phyloP scores from a whole-genome alignment of 2,113 vertebrate species.

The Terrapene triunguis region DNA sequence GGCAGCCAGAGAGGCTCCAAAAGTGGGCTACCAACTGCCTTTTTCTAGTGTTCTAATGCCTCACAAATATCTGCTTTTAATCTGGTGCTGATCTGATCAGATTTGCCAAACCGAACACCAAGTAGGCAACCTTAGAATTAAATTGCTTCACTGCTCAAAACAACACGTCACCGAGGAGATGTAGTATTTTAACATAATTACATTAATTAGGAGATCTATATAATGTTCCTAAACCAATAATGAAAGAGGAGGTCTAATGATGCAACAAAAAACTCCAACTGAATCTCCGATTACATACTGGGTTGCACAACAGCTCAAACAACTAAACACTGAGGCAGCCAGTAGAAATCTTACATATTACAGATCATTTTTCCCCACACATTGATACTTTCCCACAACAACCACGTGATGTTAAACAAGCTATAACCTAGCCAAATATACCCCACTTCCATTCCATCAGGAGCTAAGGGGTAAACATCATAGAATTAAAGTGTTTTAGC shows the following conservation, averaged over 20 bases:
- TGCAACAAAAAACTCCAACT: conserved; percentile 60
- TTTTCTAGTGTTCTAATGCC: background rate
- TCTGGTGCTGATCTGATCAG: rapidly evolving
- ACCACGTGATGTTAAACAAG: background rate
- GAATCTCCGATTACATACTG: background rate
- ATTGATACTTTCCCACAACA: background rate
- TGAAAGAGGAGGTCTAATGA: conserved; percentile 66
- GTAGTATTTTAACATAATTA: conserved; percentile 24
- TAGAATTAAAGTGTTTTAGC: background rate
- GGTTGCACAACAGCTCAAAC: conserved; percentile 31
- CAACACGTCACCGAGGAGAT: conserved; percentile 8
- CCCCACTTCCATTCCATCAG: background rate
- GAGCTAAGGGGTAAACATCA: background rate
- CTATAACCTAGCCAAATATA: background rate
- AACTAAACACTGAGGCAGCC: background rate
- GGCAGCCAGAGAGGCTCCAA: background rate
- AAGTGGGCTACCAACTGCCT: too few species aligned
- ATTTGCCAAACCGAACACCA: background rate
- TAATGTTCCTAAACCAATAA: conserved; percentile 60
- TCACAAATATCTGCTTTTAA: background rate
- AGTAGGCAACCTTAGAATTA: rapidly evolving
- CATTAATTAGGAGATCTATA: conserved; percentile 47
- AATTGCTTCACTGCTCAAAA: background rate
- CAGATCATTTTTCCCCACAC: background rate
- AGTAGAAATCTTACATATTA: background rate